phyloP scores from a whole-genome alignment of 35 echinoderm and acorn worm genomes.

The Diadema setosum region DNA sequence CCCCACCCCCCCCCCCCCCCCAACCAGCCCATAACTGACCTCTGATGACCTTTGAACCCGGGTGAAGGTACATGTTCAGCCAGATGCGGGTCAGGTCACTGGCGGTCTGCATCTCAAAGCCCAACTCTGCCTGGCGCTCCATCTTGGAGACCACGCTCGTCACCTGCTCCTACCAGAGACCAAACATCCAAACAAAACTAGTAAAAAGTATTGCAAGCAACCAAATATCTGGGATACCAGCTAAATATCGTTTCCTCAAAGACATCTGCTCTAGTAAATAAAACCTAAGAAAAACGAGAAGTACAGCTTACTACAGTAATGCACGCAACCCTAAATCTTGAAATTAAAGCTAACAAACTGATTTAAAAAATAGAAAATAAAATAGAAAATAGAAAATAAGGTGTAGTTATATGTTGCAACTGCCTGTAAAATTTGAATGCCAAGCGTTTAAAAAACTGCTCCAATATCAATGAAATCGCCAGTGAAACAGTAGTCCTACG shows the following conservation, averaged over 20 bases:
- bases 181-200: background rate
- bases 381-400: too few relatives aligned
- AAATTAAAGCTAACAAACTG: background rate
- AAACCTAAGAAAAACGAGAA: background rate
- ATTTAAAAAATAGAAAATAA: too few relatives aligned
- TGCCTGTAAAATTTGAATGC: too few relatives aligned
- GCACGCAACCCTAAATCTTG: background rate
- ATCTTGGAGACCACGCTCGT: conserved; percentile 49
- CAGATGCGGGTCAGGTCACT: conserved; percentile 61
- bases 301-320: background rate
- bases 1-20: too few relatives aligned
- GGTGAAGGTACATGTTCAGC: conserved; percentile 40
- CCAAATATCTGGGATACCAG: background rate
- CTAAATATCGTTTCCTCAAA: background rate
- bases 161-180: background rate
- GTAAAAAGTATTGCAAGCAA: background rate
- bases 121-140: conserved; percentile 66
- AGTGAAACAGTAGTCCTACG: too few relatives aligned
- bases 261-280: background rate
- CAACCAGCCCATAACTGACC: conserved; percentile 6
- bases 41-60: conserved; percentile 68
- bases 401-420: too few relatives aligned
- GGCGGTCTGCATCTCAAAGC: conserved; percentile 49
- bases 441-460: too few relatives aligned
- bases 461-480: too few relatives aligned